Percentiles rank a stretch among this genome's conserved stretches.
phyloP scores from a whole-genome alignment of 2,888 invertebrate genomes.

The Dromius quadrimaculatus region DNA sequence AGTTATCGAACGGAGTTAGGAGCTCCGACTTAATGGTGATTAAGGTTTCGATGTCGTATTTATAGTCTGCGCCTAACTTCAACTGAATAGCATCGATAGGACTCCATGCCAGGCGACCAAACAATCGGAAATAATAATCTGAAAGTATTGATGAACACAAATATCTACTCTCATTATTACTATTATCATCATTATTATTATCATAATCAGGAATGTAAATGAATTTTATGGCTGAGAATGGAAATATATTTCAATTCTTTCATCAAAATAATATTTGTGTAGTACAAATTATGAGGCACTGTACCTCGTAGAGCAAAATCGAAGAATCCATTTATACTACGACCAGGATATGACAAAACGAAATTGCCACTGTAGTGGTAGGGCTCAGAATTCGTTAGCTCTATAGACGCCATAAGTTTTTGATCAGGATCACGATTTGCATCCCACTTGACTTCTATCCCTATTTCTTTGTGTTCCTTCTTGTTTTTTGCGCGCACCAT shows the following conservation, averaged over 20 bases:
- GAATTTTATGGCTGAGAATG: no score
- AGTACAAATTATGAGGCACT: slow-evolving; percentile 20
- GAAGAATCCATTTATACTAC: slow-evolving; percentile 78
- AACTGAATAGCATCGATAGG: slow-evolving; percentile 74
- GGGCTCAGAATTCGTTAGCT: slow-evolving; percentile 72
- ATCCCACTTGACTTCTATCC: slow-evolving; percentile 85
- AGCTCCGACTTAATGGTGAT: slow-evolving; percentile 67
- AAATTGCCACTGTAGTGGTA: slow-evolving; percentile 75
- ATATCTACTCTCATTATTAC: no score
- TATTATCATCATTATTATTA: no score
- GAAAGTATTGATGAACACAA: slow-evolving; percentile 3
- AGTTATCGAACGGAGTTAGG: slow-evolving; percentile 71
- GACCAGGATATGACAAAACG: slow-evolving; percentile 80
- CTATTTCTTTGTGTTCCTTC: slow-evolving; percentile 74
- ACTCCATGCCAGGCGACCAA: slow-evolving; percentile 78
- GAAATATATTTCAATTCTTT: no score
- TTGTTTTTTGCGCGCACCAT: slow-evolving; percentile 72
- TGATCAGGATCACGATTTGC: slow-evolving; percentile 86
- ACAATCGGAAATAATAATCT: slow-evolving; percentile 62
- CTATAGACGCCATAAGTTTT: slow-evolving; percentile 74
- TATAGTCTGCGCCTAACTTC: slow-evolving; percentile 72
- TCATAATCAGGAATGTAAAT: no score
- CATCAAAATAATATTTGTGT: slow-evolving; percentile 27
- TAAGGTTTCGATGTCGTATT: slow-evolving; percentile 67
- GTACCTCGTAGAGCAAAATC: slow-evolving; percentile 64